Evolutionary conservation across 2,888 invertebrate genomes (phyloP), one percentile per base, ranked within the genome.

Genomic region (Physocephala rufipes): DNA sequence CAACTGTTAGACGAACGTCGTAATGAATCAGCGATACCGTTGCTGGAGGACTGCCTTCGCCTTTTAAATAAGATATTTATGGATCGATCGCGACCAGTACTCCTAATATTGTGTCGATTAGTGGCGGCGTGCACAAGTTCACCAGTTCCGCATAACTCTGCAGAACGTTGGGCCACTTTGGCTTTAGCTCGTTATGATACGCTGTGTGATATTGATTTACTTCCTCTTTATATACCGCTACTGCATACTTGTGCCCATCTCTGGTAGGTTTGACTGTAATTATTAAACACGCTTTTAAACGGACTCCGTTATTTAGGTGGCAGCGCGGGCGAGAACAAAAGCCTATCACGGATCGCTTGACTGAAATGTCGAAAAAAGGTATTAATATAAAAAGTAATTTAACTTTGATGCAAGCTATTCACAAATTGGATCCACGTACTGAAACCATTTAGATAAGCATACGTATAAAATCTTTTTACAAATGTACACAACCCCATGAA

Each of bases 151-250:
- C 89, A 90, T 36, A 89, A 88, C 0, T 88, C 89, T 0, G 90
- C 90, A 1, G 89, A 91, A 77, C 88, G 89, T 73, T 92, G 91
- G 90, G 91, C 91, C 0, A 89, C 90, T 73, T 85, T 92, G 5
- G 92, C 92, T 0, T 82, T 93, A n/a, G 88, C 89, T 78, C 88
- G 93, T 66, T 93, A 90, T 77, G 91, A 93, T 75, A 91, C 90
- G 2, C 90, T 93, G 75, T 90, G 91, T 79, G 93, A 93, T 82
- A 89, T 90, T 16, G 92, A 93, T 79, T 83, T 92, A 53, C 84
- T 93, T 67, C 87, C 90, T 59, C 87, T 92, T 49, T 93, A 93
- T 79, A 87, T 91, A 78, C 93, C 93, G 1, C 84, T 93, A 62
- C 77, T 93, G 71, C 90, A 91, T 77, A 88, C 91, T 5, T 92